phyloP scores from a whole-genome alignment of 2,113 vertebrate genomes.

The Pluvialis apricaria region DNA sequence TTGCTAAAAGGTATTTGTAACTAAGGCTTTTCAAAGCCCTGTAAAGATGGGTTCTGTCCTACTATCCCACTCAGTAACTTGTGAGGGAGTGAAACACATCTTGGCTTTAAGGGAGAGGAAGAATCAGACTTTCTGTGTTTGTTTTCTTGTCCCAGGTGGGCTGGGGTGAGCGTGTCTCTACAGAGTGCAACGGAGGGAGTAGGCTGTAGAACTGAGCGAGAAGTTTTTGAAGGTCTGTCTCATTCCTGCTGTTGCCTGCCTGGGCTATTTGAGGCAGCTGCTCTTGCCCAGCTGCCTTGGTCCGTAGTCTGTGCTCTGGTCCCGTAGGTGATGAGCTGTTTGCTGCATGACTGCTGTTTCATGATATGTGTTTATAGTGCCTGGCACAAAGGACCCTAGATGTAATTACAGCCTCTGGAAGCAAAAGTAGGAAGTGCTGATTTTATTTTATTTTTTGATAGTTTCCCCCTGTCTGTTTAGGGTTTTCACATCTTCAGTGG shows the following conservation, averaged over 20 bases:
- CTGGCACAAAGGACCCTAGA: not conserved
- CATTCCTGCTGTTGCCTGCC: not conserved
- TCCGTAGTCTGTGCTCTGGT: not conserved
- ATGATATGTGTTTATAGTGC: not conserved
- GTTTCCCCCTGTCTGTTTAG: not conserved
- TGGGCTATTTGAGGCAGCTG: not conserved
- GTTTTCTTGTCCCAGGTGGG: fast-evolving
- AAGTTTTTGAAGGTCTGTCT: not conserved
- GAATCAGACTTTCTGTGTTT: not conserved
- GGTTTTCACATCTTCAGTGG: not conserved
- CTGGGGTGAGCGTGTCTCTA: not conserved
- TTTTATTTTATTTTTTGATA: not conserved
- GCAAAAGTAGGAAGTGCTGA: not conserved
- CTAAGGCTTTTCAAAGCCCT: not conserved
- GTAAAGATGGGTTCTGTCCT: fast-evolving
- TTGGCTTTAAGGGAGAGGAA: not conserved
- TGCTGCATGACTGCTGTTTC: not conserved
- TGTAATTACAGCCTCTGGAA: not conserved
- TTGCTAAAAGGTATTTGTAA: not conserved
- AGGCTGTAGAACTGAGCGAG: not conserved
- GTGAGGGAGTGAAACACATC: fast-evolving
- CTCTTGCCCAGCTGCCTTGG: not conserved
- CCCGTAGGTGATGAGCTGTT: fast-evolving
- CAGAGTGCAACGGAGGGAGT: not conserved
- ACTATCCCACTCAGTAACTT: not conserved